Conservation (phyloP, 1,140 invertebrate species). For the Drosophila punjabiensis region DNA sequence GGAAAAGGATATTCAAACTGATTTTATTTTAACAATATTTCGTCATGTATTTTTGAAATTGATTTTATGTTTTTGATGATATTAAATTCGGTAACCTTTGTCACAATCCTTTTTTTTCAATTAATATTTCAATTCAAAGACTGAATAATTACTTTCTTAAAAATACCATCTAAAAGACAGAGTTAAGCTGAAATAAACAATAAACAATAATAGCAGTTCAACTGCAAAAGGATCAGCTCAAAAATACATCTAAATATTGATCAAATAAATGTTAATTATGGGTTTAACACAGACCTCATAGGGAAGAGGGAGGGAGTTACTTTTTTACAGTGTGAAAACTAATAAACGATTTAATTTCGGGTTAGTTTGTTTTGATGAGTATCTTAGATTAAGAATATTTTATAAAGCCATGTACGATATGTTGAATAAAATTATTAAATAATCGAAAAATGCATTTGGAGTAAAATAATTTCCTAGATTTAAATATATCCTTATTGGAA, state of each 20-base stretch:
- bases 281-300: constrained; percentile 3
- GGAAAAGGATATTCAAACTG: too few species aligned
- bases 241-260: constrained; percentile 20
- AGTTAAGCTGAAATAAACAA: constrained; percentile 8
- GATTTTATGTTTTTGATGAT: constrained; percentile 22
- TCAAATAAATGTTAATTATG: constrained; percentile 15
- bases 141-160: constrained; percentile 23
- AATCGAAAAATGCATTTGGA: background rate
- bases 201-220: constrained; percentile 25
- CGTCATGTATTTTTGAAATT: background rate
- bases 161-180: constrained; percentile 13
- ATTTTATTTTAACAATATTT: too few species aligned
- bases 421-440: constrained; percentile 46
- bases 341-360: constrained; percentile 2
- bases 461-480: background rate
- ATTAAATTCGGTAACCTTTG: constrained; percentile 6
- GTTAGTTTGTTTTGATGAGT: constrained; percentile 20
- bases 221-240: constrained; percentile 38
- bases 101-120: constrained; percentile 2
- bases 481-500: too few species aligned
- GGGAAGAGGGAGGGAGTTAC: background rate
- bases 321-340: constrained; percentile 3
- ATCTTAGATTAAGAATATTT: constrained; percentile 28
- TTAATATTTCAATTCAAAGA: constrained; percentile 41
- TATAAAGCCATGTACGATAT: constrained; percentile 26